Evolutionary conservation across 2,888 invertebrate genomes (phyloP).

Genomic region (Ichneumoninae sp.): DNA sequence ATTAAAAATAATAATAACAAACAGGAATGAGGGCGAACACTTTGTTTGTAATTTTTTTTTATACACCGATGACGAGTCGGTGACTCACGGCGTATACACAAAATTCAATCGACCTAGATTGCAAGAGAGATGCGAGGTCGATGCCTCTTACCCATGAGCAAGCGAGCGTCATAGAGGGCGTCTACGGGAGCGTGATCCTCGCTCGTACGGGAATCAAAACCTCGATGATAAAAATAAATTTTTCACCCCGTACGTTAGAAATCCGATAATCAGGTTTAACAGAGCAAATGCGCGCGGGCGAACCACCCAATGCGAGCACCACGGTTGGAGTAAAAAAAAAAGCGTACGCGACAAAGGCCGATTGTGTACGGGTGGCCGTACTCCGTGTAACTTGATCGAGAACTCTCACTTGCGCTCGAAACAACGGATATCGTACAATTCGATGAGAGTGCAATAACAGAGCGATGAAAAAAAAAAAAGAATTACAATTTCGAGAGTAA

Average conservation of each 20-base stretch:
- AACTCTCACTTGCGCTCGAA: slow-evolving; percentile 51
- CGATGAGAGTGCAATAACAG: slow-evolving; percentile 48
- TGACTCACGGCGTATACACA: slow-evolving; percentile 20
- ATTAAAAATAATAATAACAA: not conserved
- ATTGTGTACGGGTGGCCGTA: slow-evolving; percentile 29
- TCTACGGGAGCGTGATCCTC: slow-evolving; percentile 20
- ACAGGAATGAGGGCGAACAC: not conserved
- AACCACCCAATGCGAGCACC: slow-evolving; percentile 34
- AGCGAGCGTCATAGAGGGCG: not conserved
- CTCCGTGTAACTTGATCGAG: slow-evolving; percentile 50
- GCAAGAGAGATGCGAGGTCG: slow-evolving; percentile 52
- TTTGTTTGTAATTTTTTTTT: slow-evolving; percentile 5
- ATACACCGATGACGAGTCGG: slow-evolving; percentile 19
- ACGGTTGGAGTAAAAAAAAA: not conserved
- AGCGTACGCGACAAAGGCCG: not conserved
- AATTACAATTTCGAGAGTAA: not conserved
- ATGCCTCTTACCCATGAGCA: slow-evolving; percentile 46
- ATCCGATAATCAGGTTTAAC: slow-evolving; percentile 62
- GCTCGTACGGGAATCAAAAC: slow-evolving; percentile 3
- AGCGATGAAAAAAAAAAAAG: not conserved
- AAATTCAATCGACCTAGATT: slow-evolving; percentile 60
- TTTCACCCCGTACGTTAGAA: slow-evolving; percentile 37
- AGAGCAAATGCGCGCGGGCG: slow-evolving; percentile 60
- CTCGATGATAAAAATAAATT: slow-evolving; percentile 55
- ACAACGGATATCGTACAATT: slow-evolving; percentile 50